Evolutionary conservation across 2,113 vertebrate genomes (phyloP).

Genomic region (Pseudolaguvia tuberculata): DNA sequence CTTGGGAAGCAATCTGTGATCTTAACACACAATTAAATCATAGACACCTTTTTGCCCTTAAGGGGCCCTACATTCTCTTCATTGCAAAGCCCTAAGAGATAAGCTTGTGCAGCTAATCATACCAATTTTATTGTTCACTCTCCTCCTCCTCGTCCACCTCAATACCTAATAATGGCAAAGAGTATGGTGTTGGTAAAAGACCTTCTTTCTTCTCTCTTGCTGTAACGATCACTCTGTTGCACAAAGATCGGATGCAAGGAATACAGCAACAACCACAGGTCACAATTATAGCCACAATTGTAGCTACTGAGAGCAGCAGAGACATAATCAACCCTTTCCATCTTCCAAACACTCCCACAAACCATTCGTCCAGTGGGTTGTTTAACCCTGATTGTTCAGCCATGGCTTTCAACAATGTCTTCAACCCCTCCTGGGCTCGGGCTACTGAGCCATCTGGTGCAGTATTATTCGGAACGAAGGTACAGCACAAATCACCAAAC

Average conservation of each 20-base stretch:
- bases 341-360: not conserved
- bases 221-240: not conserved
- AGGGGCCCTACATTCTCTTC: too few species aligned
- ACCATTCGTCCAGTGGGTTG: not conserved
- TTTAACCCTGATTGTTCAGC: not conserved
- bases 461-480: not conserved
- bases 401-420: not conserved
- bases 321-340: not conserved
- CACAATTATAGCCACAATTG: not conserved
- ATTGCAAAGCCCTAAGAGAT: too few species aligned
- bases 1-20: too few species aligned
- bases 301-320: not conserved
- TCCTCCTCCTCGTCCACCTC: not conserved
- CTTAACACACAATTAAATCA: too few species aligned
- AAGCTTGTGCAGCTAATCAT: too few species aligned
- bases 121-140: too few species aligned
- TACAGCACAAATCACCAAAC: too few species aligned
- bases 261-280: constrained; percentile 2
- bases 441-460: not conserved
- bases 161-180: not conserved
- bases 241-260: not conserved
- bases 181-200: not conserved
- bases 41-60: too few species aligned
- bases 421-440: not conserved
- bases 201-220: not conserved